Evolutionary conservation across 2,797 vertebrate genomes (phyloP).

Genomic region (Amphiprion clarkii): DNA sequence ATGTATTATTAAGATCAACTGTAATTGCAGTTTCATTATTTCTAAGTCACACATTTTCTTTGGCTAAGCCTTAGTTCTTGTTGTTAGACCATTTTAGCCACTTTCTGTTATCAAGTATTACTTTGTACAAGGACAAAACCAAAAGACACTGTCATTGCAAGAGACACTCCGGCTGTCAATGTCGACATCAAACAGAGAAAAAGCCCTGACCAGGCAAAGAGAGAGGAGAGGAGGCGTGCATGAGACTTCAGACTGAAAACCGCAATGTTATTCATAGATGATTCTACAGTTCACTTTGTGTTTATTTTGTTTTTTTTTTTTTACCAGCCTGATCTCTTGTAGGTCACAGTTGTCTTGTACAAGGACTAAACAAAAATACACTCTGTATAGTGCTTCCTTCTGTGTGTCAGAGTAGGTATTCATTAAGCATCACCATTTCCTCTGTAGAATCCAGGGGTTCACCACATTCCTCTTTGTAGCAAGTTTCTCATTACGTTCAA

Average conservation of each 20-base stretch:
- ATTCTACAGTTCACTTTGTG: neutral
- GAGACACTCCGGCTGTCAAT: neutral
- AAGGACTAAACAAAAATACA: slow-evolving; percentile 6
- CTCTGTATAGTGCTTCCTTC: neutral
- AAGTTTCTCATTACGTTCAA: slow-evolving; percentile 29
- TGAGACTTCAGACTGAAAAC: slow-evolving; percentile 14
- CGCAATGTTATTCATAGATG: slow-evolving; percentile 1
- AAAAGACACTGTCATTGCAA: slow-evolving; percentile 7
- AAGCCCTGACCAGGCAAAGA: slow-evolving; percentile 22
- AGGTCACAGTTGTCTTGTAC: slow-evolving; percentile 11
- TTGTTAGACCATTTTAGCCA: neutral
- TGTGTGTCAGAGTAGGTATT: neutral
- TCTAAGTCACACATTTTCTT: neutral
- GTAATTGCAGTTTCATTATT: too few relatives aligned
- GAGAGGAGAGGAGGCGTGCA: neutral
- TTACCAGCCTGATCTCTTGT: neutral
- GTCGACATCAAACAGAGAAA: slow-evolving; percentile 25
- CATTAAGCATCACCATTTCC: slow-evolving; percentile 6
- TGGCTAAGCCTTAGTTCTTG: neutral
- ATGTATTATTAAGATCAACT: too few relatives aligned
- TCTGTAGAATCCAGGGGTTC: neutral
- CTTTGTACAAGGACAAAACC: slow-evolving; percentile 20
- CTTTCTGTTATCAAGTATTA: neutral
- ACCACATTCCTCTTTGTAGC: slow-evolving; percentile 3
- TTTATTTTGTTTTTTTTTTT: neutral